Evolutionary conservation across 2,113 vertebrate species (phyloP), one percentile per base, ranked within the genome.

Genomic region (Peromyscus maniculatus): DNA sequence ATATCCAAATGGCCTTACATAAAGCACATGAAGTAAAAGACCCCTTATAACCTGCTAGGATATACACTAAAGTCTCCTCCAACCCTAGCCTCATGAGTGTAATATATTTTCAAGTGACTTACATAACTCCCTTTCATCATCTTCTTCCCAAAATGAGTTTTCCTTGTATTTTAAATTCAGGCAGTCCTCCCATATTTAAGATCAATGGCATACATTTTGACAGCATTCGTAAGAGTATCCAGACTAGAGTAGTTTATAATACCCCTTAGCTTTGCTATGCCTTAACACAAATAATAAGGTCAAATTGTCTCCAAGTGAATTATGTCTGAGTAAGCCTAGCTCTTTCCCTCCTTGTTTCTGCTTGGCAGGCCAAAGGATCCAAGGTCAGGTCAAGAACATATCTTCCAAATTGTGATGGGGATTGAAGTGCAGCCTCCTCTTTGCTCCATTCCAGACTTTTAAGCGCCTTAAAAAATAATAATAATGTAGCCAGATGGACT

Each of bases 401-500:
- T 94, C 87, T 95, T 96, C 74, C 89, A 97, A 97, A 94, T 16
- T 71, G 31, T 77, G 67, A 89, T 89, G 21, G 83, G 83, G 33
- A 12, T 59, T 91, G 24, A 95, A 91, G 89, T 84, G 16, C 3
- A n/a, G 46, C 52, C 79, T 96, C 59, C 84, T 17, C 36, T 94
- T 89, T 19, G 26, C 13, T 96, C 66, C 7, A 72, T 96, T 91
- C 87, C 91, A 97, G 39, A 86, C 10, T 90, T 74, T 52, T 96
- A 55, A 67, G 28, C 15, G 49, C 31, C 72, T 78, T 66, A 16
- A 66, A 75, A 74, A 84, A 83, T 64, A 84, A 49, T 52, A 84
- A 64, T n/a, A 49, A 2, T 93, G 78, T 87, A 77, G 39, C 96
- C 96, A 98, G 96, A 97, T 98, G 97, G 91, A 87, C 43, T 91